A percentile compares a stretch with the other conserved stretches of the same genome.
Evolutionary conservation across 2,797 vertebrate species (phyloP).

Genomic region (Alca torda): DNA sequence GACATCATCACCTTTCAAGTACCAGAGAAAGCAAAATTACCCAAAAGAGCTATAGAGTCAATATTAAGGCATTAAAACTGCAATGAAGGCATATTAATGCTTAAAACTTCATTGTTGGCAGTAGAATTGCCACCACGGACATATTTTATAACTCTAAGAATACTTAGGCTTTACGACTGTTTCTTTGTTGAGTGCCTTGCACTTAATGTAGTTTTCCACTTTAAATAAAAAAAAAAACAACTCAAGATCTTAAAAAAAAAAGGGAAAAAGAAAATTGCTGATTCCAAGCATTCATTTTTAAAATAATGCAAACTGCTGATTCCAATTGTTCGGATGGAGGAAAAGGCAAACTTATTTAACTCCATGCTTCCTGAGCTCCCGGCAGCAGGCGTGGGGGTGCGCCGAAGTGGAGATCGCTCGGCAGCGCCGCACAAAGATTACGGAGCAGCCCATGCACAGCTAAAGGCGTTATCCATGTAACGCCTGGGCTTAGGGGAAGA

Average conservation of each 20-base stretch:
- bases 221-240: constrained; percentile 76
- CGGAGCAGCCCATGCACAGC: background rate
- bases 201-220: constrained; percentile 85
- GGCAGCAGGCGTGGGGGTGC: background rate
- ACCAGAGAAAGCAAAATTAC: constrained; percentile 87
- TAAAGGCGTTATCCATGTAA: background rate
- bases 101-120: constrained; percentile 86
- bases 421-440: background rate
- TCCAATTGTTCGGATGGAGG: constrained; percentile 77
- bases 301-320: constrained; percentile 86
- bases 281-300: constrained; percentile 81
- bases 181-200: constrained; percentile 83
- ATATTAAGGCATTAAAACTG: constrained; percentile 89
- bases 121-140: constrained; percentile 85
- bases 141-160: constrained; percentile 86
- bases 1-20: constrained; percentile 88
- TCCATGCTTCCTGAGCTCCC: constrained; percentile 73
- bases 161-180: constrained; percentile 84
- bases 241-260: constrained; percentile 72
- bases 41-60: constrained; percentile 87
- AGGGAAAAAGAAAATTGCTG: constrained; percentile 77
- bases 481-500: background rate
- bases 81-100: constrained; percentile 89
- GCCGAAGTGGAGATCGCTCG: background rate
- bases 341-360: constrained; percentile 77